Base-by-base conservation (phyloP, 2,888 invertebrate genomes). In the Pseudanteris insignis region DNA sequence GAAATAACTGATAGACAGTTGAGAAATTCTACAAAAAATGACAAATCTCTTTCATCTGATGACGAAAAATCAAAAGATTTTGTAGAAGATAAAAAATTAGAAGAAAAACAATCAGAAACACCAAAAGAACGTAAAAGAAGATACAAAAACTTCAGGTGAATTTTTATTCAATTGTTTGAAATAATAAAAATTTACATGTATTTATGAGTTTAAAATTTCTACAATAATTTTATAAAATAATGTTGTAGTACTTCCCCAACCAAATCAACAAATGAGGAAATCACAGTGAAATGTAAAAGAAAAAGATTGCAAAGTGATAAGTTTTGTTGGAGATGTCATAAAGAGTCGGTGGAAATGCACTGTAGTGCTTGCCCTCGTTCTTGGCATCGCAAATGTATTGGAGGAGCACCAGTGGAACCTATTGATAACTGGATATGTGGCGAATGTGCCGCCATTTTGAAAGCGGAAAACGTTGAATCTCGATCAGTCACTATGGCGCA, bases 301-400 rank as follows among this genome's bases (percentile, higher is more conserved):
- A 76, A 75, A 47, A 70, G 69, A 36, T 51, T 64, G 30, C 78
- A 72, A 28, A 76, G 65, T 37, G 79, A 81, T 41, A 74, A 67
- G 55, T 96, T 89, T 78, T 97, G 96, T 79, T 97, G 96, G 95
- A 83, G 91, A 62, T 96, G 96, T 72, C 94, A 95, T 74, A 88
- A 88, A 73, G 88, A 88, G 33, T 83, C 84, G 1, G 82, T 83
- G 1, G 86, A 85, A 15, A 80, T 81, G 11, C 81, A 84, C 4
- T 96, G 96, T 78, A 89, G 89, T 18, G 88, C 89, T 11, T 96
- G 96, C 78, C 90, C 92, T 1, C 84, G 96, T 14, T 88, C 90
- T 0, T 96, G 86, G 82, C 96, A 96, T 81, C 83, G 83, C 8
- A 89, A 87, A 74, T 96, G 96, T 80, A 84, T 90, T 54, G 79